These are phyloP conservation scores for Diphyllodes magnificus DNA, from an alignment of 2,113 vertebrate species.

Conservation along the genomic window DNA sequence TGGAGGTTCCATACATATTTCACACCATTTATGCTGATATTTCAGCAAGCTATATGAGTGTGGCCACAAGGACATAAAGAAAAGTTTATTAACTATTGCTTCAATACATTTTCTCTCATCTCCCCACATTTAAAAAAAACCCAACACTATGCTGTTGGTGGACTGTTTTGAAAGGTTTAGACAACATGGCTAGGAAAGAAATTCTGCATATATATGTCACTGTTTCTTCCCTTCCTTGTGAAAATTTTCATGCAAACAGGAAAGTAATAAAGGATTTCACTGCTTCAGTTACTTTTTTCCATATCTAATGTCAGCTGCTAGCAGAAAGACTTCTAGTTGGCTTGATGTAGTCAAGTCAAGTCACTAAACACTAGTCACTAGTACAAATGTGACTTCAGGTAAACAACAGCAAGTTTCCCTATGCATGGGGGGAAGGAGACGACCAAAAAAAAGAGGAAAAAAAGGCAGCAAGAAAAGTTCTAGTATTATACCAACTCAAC, in stretches of 20 bases:
- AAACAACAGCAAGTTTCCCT: neutral
- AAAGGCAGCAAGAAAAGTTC: neutral
- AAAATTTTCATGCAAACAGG: neutral
- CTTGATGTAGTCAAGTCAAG: neutral
- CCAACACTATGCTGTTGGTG: neutral
- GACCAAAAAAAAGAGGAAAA: neutral
- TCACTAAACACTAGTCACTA: neutral
- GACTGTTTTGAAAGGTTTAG: neutral
- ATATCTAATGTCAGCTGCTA: neutral
- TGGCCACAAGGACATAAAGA: neutral
- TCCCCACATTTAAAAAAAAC: neutral
- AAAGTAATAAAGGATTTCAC: neutral
- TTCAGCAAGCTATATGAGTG: neutral
- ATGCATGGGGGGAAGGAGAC: rapidly evolving
- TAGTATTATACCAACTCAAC: neutral
- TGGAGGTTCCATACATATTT: neutral
- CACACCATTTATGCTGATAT: neutral
- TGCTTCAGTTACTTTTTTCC: neutral
- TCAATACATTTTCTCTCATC: neutral
- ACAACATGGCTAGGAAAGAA: neutral
- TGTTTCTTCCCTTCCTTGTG: neutral
- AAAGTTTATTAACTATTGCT: neutral
- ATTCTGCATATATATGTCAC: neutral
- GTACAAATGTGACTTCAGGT: neutral
- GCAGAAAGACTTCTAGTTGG: neutral